phyloP scores from a whole-genome alignment of 1,140 invertebrate species.

The Apis laboriosa region DNA sequence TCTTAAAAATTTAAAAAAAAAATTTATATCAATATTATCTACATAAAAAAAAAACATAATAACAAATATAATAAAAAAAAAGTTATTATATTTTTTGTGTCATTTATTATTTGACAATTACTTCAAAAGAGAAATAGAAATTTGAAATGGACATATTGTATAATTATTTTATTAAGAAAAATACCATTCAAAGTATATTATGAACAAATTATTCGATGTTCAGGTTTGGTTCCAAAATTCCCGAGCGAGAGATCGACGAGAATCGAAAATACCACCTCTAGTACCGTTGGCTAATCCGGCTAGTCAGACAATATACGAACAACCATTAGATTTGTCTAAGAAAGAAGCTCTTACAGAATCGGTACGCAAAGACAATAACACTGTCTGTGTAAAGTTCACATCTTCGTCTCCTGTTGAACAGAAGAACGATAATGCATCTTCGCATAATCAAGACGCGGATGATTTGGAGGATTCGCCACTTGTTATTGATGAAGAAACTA shows the following conservation, averaged over 20 bases:
- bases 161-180: background rate
- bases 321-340: conserved; percentile 93
- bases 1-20: too few relatives aligned
- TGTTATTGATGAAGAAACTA: conserved; percentile 79
- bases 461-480: conserved; percentile 78
- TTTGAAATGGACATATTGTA: too few relatives aligned
- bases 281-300: conserved; percentile 81
- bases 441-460: conserved; percentile 67
- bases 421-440: conserved; percentile 61
- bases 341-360: conserved; percentile 83
- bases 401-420: conserved; percentile 69
- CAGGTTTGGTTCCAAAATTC: conserved; percentile 97
- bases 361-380: conserved; percentile 71
- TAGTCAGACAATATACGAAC: conserved; percentile 82
- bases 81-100: too few relatives aligned
- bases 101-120: too few relatives aligned
- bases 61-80: too few relatives aligned
- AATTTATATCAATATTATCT: too few relatives aligned
- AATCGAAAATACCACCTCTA: conserved; percentile 83
- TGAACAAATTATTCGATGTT: background rate
- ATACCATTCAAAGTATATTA: background rate
- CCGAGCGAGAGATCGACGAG: conserved; percentile 93
- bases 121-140: too few relatives aligned
- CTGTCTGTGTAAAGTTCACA: conserved; percentile 69
- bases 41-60: too few relatives aligned